Evolutionary conservation across 2,113 vertebrate genomes (phyloP), one percentile per base, ranked within the genome.

Genomic region (Electrona antarctica): DNA sequence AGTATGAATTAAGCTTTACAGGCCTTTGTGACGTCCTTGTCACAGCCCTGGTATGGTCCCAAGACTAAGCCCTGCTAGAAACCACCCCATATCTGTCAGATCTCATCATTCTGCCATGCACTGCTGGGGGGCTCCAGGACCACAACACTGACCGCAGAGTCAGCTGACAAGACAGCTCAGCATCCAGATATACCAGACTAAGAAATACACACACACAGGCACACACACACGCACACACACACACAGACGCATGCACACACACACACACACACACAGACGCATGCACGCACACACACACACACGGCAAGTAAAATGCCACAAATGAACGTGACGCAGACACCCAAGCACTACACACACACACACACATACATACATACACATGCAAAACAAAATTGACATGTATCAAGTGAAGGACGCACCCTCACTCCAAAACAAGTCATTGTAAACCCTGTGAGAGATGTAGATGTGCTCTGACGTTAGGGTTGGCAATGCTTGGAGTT

Each of bases 141-240:
- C 82, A 83, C 82, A 83, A 82, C 92, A 93, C 82, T 91, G 90
- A 92, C 91, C 91, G 89, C 82, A 80, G 88, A 90, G 78, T 88
- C 82, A 90, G 89, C 85, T 89, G 91, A 92, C 89, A 92, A 85
- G 83, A 85, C 87, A 51, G 71, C 77, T 92, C 88, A 91, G 75
- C 80, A 76, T 89, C 84, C 77, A 80, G 72, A 79, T 75, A 84
- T 73, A 46, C 57, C 60, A 71, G 76, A 79, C 60, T 46, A 76
- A 64, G 65, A 70, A 69, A 14, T 8, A 41, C 13, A 29, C 46
- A 72, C 70, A 60, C 47, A 59, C 75, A 33, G n/a, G 58, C 45
- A 41, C 33, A 41, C 33, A 46, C 51, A 21, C 56, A 50, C 58
- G 46, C 69, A 41, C 65, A 64, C 56, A 54, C 58, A 64, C 14